phyloP scores from a whole-genome alignment of 1,140 invertebrate genomes.

The Ceratoteleas bidentatus region DNA sequence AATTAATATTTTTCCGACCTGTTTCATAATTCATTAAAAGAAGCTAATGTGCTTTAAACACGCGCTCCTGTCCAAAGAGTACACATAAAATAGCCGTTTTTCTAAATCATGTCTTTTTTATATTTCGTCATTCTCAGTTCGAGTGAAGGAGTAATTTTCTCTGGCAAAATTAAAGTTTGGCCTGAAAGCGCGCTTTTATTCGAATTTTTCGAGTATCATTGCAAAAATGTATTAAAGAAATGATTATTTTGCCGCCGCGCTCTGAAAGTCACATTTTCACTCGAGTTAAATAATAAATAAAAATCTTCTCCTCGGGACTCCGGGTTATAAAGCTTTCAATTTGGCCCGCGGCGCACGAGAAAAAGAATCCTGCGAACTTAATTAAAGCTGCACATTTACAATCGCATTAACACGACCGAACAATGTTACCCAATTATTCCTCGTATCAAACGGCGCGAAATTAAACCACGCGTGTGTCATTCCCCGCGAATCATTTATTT shows the following conservation, averaged over 20 bases:
- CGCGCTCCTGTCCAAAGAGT: background rate
- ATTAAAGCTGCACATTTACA: too few relatives aligned
- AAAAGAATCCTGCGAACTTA: too few relatives aligned
- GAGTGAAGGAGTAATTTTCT: constrained; percentile 12
- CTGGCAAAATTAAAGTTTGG: constrained; percentile 14
- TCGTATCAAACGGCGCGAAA: too few relatives aligned
- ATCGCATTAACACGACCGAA: too few relatives aligned
- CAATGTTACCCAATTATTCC: too few relatives aligned
- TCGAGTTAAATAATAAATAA: background rate
- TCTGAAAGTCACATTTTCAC: background rate
- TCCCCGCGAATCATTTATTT: background rate
- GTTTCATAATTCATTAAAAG: background rate
- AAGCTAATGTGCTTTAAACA: constrained; percentile 10
- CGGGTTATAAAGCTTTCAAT: too few relatives aligned
- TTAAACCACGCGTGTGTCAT: too few relatives aligned
- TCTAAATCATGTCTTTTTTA: constrained; percentile 17
- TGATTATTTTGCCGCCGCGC: background rate
- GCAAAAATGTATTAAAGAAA: constrained; percentile 7
- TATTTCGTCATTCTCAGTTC: constrained; percentile 12
- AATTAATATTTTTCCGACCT: too few relatives aligned
- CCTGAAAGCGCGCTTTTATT: constrained; percentile 8
- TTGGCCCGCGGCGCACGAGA: too few relatives aligned
- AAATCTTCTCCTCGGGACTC: too few relatives aligned
- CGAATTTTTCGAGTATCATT: constrained; percentile 1
- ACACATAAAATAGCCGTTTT: constrained; percentile 18